These are phyloP conservation scores for Agrochola lota DNA, from an alignment of 2,888 invertebrate species.

Conservation along the genomic window DNA sequence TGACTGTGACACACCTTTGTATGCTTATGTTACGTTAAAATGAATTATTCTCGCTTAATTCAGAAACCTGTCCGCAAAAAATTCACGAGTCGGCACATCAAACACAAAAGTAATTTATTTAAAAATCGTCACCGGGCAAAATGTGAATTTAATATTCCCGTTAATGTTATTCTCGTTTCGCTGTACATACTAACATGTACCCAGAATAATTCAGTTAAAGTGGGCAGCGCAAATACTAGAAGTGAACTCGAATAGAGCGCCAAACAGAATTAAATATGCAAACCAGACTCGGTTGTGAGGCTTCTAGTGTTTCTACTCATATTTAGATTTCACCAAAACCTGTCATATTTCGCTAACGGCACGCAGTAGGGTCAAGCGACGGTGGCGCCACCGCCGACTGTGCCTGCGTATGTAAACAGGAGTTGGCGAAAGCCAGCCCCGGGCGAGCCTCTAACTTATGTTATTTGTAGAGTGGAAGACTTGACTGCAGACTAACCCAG, in stretches of 20 bases:
- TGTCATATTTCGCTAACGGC: constrained; percentile 74
- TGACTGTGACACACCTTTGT: neutral
- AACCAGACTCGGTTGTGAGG: constrained; percentile 64
- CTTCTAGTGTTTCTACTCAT: constrained; percentile 72
- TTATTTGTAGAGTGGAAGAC: constrained; percentile 80
- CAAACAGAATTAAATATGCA: constrained; percentile 71
- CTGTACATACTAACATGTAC: constrained; percentile 48
- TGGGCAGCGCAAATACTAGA: constrained; percentile 63
- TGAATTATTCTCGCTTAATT: constrained; percentile 3
- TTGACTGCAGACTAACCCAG: constrained; percentile 78
- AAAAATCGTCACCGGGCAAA: constrained; percentile 46
- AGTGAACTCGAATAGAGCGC: constrained; percentile 57
- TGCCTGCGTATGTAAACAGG: constrained; percentile 77
- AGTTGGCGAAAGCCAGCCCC: constrained; percentile 78
- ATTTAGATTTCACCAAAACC: constrained; percentile 82
- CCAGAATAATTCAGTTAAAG: constrained; percentile 62
- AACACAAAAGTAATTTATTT: constrained; percentile 15
- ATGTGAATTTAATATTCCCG: constrained; percentile 67
- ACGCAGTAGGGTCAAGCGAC: constrained; percentile 51
- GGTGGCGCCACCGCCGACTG: constrained; percentile 73
- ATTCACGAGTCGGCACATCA: constrained; percentile 13
- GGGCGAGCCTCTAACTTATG: constrained; percentile 76
- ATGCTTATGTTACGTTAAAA: neutral
- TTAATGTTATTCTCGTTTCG: constrained; percentile 59
- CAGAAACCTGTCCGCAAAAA: neutral